phyloP scores from a whole-genome alignment of 23 tunicate species.

The Aplidium turbinatum region DNA sequence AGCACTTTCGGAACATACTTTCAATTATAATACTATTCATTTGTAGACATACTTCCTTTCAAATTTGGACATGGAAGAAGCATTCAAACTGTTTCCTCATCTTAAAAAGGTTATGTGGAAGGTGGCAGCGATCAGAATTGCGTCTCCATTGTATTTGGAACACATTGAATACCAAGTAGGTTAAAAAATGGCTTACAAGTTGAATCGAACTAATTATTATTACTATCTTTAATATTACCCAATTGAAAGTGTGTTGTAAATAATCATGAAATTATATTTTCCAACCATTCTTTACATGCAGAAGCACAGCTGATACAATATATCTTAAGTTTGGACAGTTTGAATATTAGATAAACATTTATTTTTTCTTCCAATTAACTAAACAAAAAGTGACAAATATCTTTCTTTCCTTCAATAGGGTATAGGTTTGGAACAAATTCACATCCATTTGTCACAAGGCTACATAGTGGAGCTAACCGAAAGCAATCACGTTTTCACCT shows the following conservation, averaged over 20 bases:
- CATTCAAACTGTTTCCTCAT: slow-evolving; percentile 55
- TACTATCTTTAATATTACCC: not conserved
- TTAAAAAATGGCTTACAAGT: not conserved
- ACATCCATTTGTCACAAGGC: slow-evolving; percentile 51
- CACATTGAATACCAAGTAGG: slow-evolving; percentile 55
- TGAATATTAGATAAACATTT: not conserved
- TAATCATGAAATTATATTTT: not conserved
- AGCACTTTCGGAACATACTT: no score
- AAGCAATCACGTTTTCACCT: slow-evolving; percentile 11
- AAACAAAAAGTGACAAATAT: not conserved
- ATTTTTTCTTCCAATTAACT: not conserved
- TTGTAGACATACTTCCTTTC: slow-evolving; percentile 75
- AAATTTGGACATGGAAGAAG: slow-evolving; percentile 50
- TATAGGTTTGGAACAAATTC: slow-evolving; percentile 45
- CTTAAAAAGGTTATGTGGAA: slow-evolving; percentile 77
- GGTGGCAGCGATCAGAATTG: slow-evolving; percentile 65
- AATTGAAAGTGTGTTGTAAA: not conserved
- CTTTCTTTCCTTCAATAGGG: slow-evolving; percentile 43
- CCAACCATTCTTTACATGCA: no score
- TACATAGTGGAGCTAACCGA: slow-evolving; percentile 54
- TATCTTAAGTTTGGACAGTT: no score
- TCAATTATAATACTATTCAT: not conserved
- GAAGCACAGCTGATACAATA: no score
- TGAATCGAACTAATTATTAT: not conserved
- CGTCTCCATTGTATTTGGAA: slow-evolving; percentile 58